Percentiles rank a stretch among this genome's conserved stretches.
phyloP scores from a whole-genome alignment of 2,888 invertebrate species.

The Ectemnius cavifrons region DNA sequence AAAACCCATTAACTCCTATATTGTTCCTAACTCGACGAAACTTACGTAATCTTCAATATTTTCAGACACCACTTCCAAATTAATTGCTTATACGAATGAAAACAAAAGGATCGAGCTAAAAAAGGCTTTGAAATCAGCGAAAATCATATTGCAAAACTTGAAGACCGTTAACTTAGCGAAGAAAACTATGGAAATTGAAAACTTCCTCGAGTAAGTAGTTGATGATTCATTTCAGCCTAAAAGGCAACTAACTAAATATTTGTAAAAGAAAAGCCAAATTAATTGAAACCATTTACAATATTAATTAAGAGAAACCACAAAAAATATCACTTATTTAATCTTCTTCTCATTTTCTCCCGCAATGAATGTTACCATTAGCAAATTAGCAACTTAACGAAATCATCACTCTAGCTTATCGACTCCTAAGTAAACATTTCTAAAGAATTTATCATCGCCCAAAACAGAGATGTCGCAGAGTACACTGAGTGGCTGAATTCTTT shows the following conservation, averaged over 20 bases:
- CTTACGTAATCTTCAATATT: background rate
- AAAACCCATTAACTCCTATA: background rate
- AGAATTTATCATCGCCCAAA: conserved; percentile 1
- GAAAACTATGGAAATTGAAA: conserved; percentile 73
- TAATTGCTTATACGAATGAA: conserved; percentile 78
- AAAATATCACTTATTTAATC: too few species aligned
- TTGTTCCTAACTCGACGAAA: background rate
- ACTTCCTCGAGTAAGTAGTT: conserved; percentile 70
- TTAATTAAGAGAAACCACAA: too few species aligned
- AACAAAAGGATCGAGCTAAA: conserved; percentile 80
- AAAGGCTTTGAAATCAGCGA: conserved; percentile 79
- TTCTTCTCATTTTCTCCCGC: background rate
- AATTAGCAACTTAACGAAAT: background rate
- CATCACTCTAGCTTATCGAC: background rate
- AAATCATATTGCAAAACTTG: conserved; percentile 78
- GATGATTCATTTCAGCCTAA: conserved; percentile 2
- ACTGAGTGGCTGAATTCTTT: conserved; percentile 70
- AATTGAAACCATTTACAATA: too few species aligned
- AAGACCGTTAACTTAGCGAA: conserved; percentile 71
- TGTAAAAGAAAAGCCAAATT: too few species aligned
- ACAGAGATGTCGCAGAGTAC: conserved; percentile 64
- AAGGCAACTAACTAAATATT: too few species aligned
- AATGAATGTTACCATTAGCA: background rate
- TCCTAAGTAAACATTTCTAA: background rate
- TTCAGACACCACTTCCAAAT: conserved; percentile 64